Base-by-base conservation (phyloP, 2,113 vertebrate genomes). In the Beaufortia kweichowensis region DNA sequence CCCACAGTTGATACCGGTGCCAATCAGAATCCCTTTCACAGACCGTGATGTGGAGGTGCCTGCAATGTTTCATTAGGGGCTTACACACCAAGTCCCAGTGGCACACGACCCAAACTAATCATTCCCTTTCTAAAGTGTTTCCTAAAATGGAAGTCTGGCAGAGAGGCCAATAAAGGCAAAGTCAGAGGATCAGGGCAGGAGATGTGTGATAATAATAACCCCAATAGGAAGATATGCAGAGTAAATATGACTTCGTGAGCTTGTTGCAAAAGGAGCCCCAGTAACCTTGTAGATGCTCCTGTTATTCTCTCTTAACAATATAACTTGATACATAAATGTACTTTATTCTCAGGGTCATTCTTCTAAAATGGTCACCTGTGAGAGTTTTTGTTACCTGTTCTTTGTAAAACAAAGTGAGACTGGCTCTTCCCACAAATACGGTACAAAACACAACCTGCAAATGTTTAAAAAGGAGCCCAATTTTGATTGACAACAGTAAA, bases 191-290 rank as follows among this genome's bases (percentile, higher is more conserved):
- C 83, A 81, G 69, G 35, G 85, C 88, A 90, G 35, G 8, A 80
- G 84, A 87, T 86, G 86, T 90, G 87, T 89, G 88, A 89, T 90
- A 87, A 88, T 91, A 91, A 91, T 90, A 85, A 82, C 83, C 87
- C 88, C 86, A 78, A 56, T 78, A 78, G 85, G 90, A 69, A 88
- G 85, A 88, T 86, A 87, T 87, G 85, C 83, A 87, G 84, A 78
- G 85, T 79, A 82, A 82, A 79, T 78, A 78, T 75, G 76, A 83
- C 56, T 85, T 87, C 84, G 83, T 79, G 78, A 86, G 79, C 88
- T 80, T 87, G 80, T 56, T 89, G 88, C 86, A 87, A 90, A 28
- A 89, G 86, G 82, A 90, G 86, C 80, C 84, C 82, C 78, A 50
- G 57, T 28, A 84, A 79, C 1, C 48, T 35, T 75, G 15, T 6